Evolutionary conservation across 2,113 vertebrate species (phyloP).

Genomic region (Microtus richardsoni): DNA sequence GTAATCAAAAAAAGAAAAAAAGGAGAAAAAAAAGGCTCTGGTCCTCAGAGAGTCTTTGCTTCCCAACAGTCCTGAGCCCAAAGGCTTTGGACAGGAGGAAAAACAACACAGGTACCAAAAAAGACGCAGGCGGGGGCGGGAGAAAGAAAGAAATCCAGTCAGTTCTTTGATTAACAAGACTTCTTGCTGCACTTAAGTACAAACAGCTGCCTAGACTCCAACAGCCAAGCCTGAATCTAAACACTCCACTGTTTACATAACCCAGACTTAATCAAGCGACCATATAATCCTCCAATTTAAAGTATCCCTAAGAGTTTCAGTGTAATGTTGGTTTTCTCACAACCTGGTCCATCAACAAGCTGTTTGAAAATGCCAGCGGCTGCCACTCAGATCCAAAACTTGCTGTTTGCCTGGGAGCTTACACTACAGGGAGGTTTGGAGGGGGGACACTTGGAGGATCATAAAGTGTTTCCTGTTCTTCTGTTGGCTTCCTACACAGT

Average conservation of each 20-base stretch:
- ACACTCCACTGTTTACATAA: slow-evolving; percentile 89
- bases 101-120: slow-evolving; percentile 87
- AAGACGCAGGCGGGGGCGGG: slow-evolving; percentile 48
- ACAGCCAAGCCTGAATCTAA: slow-evolving; percentile 90
- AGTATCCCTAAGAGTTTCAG: slow-evolving; percentile 88
- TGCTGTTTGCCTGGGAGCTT: background rate
- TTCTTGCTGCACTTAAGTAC: slow-evolving; percentile 89
- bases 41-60: slow-evolving; percentile 81
- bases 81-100: slow-evolving; percentile 85
- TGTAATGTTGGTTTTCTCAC: slow-evolving; percentile 88
- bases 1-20: slow-evolving; percentile 74
- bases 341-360: slow-evolving; percentile 86
- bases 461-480: slow-evolving; percentile 65
- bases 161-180: slow-evolving; percentile 90
- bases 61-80: slow-evolving; percentile 82
- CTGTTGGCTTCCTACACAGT: background rate
- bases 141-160: slow-evolving; percentile 87
- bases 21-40: slow-evolving; percentile 56
- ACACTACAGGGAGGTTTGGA: background rate
- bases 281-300: slow-evolving; percentile 90
- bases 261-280: slow-evolving; percentile 90
- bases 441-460: slow-evolving; percentile 1
- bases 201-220: slow-evolving; percentile 90
- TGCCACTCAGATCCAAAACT: slow-evolving; percentile 61
- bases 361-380: slow-evolving; percentile 83